Percentiles rank a stretch among this genome's conserved stretches.
Conservation (phyloP, 1,140 invertebrate species). For the Onthophagus taurus region DNA sequence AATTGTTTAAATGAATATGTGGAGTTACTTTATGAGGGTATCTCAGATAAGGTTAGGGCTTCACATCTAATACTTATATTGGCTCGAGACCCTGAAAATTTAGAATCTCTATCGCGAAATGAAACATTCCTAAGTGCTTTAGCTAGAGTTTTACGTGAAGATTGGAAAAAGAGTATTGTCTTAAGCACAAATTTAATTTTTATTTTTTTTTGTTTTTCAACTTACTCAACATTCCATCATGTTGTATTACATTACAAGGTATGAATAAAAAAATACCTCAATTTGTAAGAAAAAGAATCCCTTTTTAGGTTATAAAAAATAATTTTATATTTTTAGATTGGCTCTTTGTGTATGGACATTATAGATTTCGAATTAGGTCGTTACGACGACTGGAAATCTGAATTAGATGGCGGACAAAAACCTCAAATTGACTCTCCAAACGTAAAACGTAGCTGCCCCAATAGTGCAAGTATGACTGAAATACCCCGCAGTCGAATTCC, state of each 20-base stretch:
- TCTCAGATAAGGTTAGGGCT: constrained; percentile 85
- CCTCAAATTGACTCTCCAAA: constrained; percentile 28
- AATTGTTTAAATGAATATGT: constrained; percentile 89
- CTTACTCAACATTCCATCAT: constrained; percentile 91
- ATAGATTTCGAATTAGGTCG: constrained; percentile 88
- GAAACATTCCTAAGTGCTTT: constrained; percentile 93
- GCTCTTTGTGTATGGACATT: constrained; percentile 91
- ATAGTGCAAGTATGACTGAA: constrained; percentile 40
- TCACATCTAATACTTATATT: constrained; percentile 86
- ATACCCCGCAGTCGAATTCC: constrained; percentile 56
- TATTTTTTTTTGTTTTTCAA: constrained; percentile 95
- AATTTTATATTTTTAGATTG: constrained; percentile 60
- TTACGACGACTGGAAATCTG: constrained; percentile 88
- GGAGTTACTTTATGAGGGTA: constrained; percentile 93
- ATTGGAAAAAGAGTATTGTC: constrained; percentile 94
- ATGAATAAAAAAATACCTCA: constrained; percentile 18
- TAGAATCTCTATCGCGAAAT: constrained; percentile 86
- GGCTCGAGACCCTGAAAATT: constrained; percentile 85
- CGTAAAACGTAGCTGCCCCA: constrained; percentile 33
- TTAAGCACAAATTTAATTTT: constrained; percentile 94
- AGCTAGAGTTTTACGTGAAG: constrained; percentile 88
- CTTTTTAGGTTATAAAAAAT: background rate
- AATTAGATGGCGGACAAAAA: constrained; percentile 62
- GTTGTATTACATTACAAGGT: constrained; percentile 86
- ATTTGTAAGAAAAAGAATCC: background rate